Percentiles rank a stretch among this genome's conserved stretches.
These are phyloP conservation scores for Barypeithes pellucidus DNA, from an alignment of 2,888 invertebrate species.

Conservation along the genomic window DNA sequence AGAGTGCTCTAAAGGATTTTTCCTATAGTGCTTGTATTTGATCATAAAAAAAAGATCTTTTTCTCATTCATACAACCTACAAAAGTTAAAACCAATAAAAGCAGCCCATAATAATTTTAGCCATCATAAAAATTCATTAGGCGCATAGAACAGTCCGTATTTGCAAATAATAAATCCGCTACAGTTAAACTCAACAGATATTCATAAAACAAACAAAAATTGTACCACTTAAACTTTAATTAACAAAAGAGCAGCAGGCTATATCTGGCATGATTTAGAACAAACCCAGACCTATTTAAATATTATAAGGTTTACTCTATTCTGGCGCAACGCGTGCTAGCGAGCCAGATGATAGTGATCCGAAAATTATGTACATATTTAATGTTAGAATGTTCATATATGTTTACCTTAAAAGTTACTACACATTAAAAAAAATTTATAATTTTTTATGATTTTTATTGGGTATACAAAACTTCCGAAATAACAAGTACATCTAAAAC, in stretches of 20 bases:
- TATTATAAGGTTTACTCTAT: slow-evolving; percentile 24
- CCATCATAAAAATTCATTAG: too few species aligned
- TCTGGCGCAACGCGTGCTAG: slow-evolving; percentile 2
- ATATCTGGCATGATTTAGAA: slow-evolving; percentile 12
- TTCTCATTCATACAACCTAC: too few species aligned
- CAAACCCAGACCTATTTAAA: slow-evolving; percentile 30
- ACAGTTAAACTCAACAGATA: background rate
- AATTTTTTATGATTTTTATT: background rate
- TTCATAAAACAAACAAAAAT: background rate
- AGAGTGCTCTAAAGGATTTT: too few species aligned
- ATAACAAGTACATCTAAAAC: too few species aligned
- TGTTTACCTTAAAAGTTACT: background rate
- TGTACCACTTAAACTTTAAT: slow-evolving; percentile 5
- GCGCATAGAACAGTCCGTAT: too few species aligned
- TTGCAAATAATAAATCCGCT: background rate
- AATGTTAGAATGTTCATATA: background rate
- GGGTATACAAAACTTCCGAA: too few species aligned
- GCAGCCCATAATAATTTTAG: too few species aligned
- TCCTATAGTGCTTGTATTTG: too few species aligned
- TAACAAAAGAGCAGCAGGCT: slow-evolving; percentile 7
- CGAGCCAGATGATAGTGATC: slow-evolving; percentile 11
- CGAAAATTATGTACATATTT: slow-evolving; percentile 19
- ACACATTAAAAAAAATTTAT: background rate
- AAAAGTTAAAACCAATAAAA: too few species aligned
- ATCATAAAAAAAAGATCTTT: too few species aligned